Conservation (phyloP, 1,140 invertebrate species). For the Bombus impatiens region DNA sequence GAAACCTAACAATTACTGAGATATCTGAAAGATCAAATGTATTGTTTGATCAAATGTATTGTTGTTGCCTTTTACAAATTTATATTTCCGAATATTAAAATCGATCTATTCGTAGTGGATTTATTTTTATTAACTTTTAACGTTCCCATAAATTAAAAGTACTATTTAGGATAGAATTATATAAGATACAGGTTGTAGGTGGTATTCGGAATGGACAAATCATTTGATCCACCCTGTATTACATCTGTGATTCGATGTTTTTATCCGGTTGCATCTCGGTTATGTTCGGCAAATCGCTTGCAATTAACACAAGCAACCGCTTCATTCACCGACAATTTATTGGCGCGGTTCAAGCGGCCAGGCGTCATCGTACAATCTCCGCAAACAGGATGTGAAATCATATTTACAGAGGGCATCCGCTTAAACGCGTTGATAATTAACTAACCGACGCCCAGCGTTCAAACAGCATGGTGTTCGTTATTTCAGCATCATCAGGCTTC, state of each 20-base stretch:
- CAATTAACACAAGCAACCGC: slow-evolving; percentile 20
- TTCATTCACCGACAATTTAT: slow-evolving; percentile 6
- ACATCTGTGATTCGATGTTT: neutral
- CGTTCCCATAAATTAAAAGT: too few relatives aligned
- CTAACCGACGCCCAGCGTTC: neutral
- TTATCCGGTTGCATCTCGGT: neutral
- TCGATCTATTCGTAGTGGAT: too few relatives aligned
- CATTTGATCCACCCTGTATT: neutral
- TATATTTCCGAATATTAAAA: neutral
- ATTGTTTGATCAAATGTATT: too few relatives aligned
- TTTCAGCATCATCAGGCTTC: neutral
- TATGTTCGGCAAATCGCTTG: neutral
- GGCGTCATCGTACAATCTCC: slow-evolving; percentile 16
- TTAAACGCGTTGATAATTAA: slow-evolving; percentile 25
- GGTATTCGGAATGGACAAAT: neutral
- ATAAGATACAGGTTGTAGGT: too few relatives aligned
- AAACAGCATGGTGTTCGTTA: slow-evolving; percentile 14
- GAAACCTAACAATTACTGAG: too few relatives aligned
- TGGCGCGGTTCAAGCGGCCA: neutral
- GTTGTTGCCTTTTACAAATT: neutral
- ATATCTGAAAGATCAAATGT: too few relatives aligned
- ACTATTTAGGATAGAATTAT: too few relatives aligned
- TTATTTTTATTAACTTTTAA: too few relatives aligned
- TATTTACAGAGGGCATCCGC: slow-evolving; percentile 36
- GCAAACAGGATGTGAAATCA: slow-evolving; percentile 29